Evolutionary conservation across 2,888 invertebrate genomes (phyloP).

Genomic region (Oscheius sp.): DNA sequence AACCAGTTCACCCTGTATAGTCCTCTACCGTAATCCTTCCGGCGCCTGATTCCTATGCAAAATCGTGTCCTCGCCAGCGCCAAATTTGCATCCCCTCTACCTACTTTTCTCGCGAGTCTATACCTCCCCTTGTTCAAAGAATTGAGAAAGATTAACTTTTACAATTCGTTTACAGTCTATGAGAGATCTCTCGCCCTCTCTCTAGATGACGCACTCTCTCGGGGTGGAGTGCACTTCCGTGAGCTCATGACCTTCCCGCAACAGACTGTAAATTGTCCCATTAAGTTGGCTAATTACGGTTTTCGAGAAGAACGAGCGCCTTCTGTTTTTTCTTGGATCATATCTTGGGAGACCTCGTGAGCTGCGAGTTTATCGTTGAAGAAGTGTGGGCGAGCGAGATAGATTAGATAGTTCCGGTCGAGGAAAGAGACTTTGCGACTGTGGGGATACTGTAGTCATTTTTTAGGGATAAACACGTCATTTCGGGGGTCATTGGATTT

Average conservation of each 20-base stretch:
- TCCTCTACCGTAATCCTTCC: conserved; percentile 21
- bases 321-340: background rate
- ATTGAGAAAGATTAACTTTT: conserved; percentile 19
- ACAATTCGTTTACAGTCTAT: background rate
- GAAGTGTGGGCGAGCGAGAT: background rate
- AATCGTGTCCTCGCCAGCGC: background rate
- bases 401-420: conserved; percentile 28
- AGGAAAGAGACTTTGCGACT: background rate
- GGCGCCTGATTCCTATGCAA: conserved; percentile 16
- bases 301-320: background rate
- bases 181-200: background rate
- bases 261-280: conserved; percentile 19
- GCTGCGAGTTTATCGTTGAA: conserved; percentile 13
- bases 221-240: background rate
- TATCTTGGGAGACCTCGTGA: background rate
- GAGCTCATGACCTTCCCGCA: conserved; percentile 9
- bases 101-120: background rate
- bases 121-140: background rate
- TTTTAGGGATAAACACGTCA: no score
- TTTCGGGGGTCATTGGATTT: no score
- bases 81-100: background rate
- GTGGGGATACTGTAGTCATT: background rate
- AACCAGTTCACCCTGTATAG: background rate
- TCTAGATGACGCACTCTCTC: background rate
- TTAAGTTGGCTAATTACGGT: background rate